These are phyloP conservation scores for Pyrrhura leucotis DNA, from an alignment of 2,797 vertebrate genomes.

Conservation along the genomic window DNA sequence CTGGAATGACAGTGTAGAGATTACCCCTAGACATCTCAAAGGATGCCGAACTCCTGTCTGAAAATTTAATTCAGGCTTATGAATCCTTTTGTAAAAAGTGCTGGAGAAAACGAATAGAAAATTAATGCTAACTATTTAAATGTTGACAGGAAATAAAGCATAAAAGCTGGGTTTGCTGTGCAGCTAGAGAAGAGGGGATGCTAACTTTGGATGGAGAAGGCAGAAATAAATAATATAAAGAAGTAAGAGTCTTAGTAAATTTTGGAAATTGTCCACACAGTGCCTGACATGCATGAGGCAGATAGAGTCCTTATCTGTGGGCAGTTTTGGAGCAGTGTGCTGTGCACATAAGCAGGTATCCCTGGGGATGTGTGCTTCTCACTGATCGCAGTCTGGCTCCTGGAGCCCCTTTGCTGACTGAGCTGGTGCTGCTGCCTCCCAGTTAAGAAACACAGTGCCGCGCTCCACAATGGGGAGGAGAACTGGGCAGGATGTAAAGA, in stretches of 20 bases:
- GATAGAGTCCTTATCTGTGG: fast-evolving
- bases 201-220: background rate
- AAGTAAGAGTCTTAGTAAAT: background rate
- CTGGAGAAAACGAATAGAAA: background rate
- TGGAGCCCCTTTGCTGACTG: background rate
- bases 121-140: background rate
- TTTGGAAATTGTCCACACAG: background rate
- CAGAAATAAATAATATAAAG: background rate
- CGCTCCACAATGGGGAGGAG: background rate
- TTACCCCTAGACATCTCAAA: background rate
- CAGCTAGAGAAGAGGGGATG: background rate
- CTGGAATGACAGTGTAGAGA: background rate
- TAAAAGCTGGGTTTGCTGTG: background rate
- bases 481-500: background rate
- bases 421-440: background rate
- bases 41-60: background rate
- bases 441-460: fast-evolving
- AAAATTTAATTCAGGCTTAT: background rate
- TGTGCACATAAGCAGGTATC: background rate
- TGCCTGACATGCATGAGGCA: background rate
- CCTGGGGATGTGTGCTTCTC: fast-evolving
- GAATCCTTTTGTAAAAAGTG: background rate
- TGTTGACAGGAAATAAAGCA: background rate
- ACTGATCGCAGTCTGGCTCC: fast-evolving
- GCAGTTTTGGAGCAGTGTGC: background rate